Conservation (phyloP, 2,113 vertebrate genomes). For the Amphilophus citrinellus region DNA sequence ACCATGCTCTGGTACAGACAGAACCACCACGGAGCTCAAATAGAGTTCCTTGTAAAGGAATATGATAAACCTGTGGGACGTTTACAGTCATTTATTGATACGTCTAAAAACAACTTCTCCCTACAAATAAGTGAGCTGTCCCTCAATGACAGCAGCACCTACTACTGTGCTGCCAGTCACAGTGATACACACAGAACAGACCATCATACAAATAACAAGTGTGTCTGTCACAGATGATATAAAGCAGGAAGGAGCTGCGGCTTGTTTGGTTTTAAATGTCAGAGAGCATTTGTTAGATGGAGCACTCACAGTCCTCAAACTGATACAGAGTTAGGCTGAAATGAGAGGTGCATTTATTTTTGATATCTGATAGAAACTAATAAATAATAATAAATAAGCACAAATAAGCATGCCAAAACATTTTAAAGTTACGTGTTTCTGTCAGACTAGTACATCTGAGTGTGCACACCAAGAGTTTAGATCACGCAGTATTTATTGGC, state of each 20-base stretch:
- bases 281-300: fast-evolving
- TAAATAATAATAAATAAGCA: not conserved
- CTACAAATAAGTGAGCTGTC: slow-evolving; percentile 51
- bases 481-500: no score
- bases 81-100: not conserved
- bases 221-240: not conserved
- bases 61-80: not conserved
- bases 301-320: not conserved
- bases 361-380: not conserved
- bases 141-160: slow-evolving; percentile 64
- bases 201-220: slow-evolving; percentile 64
- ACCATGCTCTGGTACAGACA: slow-evolving; percentile 77
- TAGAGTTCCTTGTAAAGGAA: slow-evolving; percentile 62
- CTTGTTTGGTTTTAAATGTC: not conserved
- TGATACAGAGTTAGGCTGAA: no score
- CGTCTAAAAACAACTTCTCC: slow-evolving; percentile 61
- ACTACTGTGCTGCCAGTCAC: slow-evolving; percentile 78
- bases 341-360: not conserved
- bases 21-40: not conserved
- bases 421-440: not conserved
- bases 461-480: no score
- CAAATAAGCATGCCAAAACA: not conserved
- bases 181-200: slow-evolving; percentile 44
- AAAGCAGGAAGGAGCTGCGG: slow-evolving; percentile 35
- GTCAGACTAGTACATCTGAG: not conserved